phyloP scores from a whole-genome alignment of 2,888 invertebrate genomes.

The Nephrotoma flavescens region DNA sequence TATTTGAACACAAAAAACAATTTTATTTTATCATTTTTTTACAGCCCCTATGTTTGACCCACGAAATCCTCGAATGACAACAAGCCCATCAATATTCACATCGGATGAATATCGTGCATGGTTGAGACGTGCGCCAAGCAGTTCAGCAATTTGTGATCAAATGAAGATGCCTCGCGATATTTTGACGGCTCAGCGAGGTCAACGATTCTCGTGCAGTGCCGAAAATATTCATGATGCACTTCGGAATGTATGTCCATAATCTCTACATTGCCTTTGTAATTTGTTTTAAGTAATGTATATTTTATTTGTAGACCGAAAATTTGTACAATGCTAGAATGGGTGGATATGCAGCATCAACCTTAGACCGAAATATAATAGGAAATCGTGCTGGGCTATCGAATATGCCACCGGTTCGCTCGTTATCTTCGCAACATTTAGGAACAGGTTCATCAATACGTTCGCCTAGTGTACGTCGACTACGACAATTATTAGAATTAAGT shows the following conservation, averaged over 20 bases:
- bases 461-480: conserved; percentile 65
- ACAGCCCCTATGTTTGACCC: conserved; percentile 17
- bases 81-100: conserved; percentile 53
- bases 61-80: conserved; percentile 25
- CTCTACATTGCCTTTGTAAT: neutral
- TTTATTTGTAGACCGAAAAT: conserved; percentile 26
- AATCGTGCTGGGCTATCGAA: conserved; percentile 38
- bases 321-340: conserved; percentile 51
- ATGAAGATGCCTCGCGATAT: conserved; percentile 68
- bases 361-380: conserved; percentile 46
- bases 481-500: conserved; percentile 62
- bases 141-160: conserved; percentile 84
- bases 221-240: conserved; percentile 79
- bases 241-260: conserved; percentile 51
- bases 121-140: conserved; percentile 79
- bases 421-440: conserved; percentile 58
- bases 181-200: conserved; percentile 50
- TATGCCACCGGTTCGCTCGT: conserved; percentile 52
- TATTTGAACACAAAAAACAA: neutral
- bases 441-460: conserved; percentile 40
- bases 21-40: neutral
- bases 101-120: conserved; percentile 89
- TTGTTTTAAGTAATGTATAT: neutral
- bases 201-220: conserved; percentile 75
- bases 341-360: conserved; percentile 44